phyloP scores from a whole-genome alignment of 2,888 invertebrate genomes.

The Caenorhabditis panamensis region DNA sequence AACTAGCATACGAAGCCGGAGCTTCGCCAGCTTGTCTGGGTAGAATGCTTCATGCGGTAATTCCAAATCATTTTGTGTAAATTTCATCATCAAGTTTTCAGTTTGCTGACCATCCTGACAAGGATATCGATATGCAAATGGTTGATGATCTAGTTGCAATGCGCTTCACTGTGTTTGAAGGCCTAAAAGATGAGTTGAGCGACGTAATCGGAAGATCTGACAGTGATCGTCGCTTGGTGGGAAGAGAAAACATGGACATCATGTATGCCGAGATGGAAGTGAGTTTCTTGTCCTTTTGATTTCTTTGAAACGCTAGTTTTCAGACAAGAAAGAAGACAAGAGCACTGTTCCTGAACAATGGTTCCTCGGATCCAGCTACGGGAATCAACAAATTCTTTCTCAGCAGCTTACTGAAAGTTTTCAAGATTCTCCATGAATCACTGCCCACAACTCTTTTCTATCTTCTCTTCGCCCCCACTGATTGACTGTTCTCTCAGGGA shows the following conservation, averaged over 20 bases:
- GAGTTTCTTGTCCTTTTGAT: neutral
- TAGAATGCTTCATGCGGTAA: constrained; percentile 45
- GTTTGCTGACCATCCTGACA: constrained; percentile 23
- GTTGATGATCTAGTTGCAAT: constrained; percentile 17
- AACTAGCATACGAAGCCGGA: constrained; percentile 15
- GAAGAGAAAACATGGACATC: constrained; percentile 8
- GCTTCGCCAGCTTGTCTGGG: constrained; percentile 15
- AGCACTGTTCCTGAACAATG: constrained; percentile 29
- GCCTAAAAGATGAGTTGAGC: constrained; percentile 21
- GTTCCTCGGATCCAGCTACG: constrained; percentile 6
- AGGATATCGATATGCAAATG: constrained; percentile 6
- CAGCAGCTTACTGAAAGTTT: constrained; percentile 28
- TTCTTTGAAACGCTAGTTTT: neutral
- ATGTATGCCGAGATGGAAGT: constrained; percentile 18
- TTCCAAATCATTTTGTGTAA: neutral
- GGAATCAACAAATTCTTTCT: constrained; percentile 41
- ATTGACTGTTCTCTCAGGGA: no score
- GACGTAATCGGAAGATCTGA: constrained; percentile 12
- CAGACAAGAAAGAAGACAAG: constrained; percentile 16
- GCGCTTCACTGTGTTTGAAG: constrained; percentile 15
- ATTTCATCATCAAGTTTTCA: constrained; percentile 22
- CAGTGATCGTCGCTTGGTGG: constrained; percentile 23
- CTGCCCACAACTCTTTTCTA: constrained; percentile 37
- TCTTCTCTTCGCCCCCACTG: constrained; percentile 48
- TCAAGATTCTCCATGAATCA: constrained; percentile 3